These are phyloP conservation scores for Trinorchestia longiramus DNA, from an alignment of 1,140 invertebrate species.

Conservation along the genomic window DNA sequence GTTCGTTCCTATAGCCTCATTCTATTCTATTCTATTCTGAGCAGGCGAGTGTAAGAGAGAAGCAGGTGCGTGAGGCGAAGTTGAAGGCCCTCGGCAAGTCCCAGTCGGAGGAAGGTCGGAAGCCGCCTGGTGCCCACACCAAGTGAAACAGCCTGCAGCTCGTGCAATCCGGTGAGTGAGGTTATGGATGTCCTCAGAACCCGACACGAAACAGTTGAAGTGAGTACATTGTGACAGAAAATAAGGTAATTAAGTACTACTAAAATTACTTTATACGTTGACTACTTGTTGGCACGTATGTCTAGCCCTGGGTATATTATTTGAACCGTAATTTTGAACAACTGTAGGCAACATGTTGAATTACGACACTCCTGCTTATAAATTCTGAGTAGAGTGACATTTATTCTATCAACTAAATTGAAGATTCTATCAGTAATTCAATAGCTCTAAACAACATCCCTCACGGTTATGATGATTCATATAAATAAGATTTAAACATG, in stretches of 20 bases:
- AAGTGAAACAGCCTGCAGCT: slow-evolving; percentile 47
- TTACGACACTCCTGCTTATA: not conserved
- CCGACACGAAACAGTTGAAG: not conserved
- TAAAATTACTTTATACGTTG: no score
- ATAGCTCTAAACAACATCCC: no score
- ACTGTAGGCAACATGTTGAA: no score
- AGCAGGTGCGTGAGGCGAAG: slow-evolving; percentile 56
- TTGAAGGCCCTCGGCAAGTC: slow-evolving; percentile 56
- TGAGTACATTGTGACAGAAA: not conserved
- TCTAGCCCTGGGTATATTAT: no score
- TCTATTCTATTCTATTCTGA: no score
- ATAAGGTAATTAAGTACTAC: not conserved
- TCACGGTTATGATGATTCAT: no score
- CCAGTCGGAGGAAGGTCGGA: slow-evolving; percentile 53
- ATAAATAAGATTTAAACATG: no score
- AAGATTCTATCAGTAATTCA: no score
- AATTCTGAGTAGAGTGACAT: not conserved
- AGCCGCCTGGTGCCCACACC: slow-evolving; percentile 7
- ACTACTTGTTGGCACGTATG: no score
- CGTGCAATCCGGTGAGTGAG: slow-evolving; percentile 1
- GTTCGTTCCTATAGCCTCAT: no score
- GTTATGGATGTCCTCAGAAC: not conserved
- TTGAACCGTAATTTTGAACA: no score
- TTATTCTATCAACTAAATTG: no score
- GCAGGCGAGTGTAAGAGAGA: slow-evolving; percentile 54